These are phyloP conservation scores for Drosophila anomelani DNA, from an alignment of 2,888 invertebrate genomes.

Conservation along the genomic window DNA sequence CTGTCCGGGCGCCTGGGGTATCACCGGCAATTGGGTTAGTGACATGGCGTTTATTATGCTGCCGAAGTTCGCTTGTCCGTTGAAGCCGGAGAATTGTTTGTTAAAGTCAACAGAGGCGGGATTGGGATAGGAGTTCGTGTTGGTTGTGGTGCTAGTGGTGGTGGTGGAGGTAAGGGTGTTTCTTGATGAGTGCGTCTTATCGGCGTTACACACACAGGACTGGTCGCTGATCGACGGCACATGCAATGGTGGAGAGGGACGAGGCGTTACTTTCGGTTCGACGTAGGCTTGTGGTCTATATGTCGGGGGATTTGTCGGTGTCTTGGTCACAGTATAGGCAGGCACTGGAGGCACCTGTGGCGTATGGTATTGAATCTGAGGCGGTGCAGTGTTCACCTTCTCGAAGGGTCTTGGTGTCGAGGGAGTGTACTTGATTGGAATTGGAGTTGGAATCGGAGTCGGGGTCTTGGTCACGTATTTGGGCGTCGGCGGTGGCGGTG, in stretches of 20 bases:
- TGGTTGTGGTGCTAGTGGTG: conserved; percentile 61
- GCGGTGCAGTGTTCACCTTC: conserved; percentile 44
- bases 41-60: conserved; percentile 82
- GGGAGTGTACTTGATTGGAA: conserved; percentile 45
- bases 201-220: conserved; percentile 78
- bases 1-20: conserved; percentile 81
- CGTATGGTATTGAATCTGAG: conserved; percentile 46
- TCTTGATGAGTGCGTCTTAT: conserved; percentile 75
- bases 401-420: conserved; percentile 58
- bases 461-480: conserved; percentile 50
- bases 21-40: conserved; percentile 82
- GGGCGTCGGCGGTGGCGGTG: conserved; percentile 53
- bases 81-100: conserved; percentile 76
- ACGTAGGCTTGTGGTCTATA: conserved; percentile 35
- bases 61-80: conserved; percentile 78
- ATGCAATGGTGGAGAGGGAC: conserved; percentile 74
- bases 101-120: conserved; percentile 72
- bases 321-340: not conserved
- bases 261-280: conserved; percentile 72
- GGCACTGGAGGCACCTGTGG: conserved; percentile 35
- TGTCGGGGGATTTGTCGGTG: conserved; percentile 13
- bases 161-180: conserved; percentile 59
- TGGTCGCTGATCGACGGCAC: conserved; percentile 68
- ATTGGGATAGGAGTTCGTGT: conserved; percentile 60
- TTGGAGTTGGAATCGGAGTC: conserved; percentile 50